Percentiles rank a stretch among this genome's conserved stretches.
phyloP scores from a whole-genome alignment of 2,113 vertebrate genomes.

The Crotalus helleri region DNA sequence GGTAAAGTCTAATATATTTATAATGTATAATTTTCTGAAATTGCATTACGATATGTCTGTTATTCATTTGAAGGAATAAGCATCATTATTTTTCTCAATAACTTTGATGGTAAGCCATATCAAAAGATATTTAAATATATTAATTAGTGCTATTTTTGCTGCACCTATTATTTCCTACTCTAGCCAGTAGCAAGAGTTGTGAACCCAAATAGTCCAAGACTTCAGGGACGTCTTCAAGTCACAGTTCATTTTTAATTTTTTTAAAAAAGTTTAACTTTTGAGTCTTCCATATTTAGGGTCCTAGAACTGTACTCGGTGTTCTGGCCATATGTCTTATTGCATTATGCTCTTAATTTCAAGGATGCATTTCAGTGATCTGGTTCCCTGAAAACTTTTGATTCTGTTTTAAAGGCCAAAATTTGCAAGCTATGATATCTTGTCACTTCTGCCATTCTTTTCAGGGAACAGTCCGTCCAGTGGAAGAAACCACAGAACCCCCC shows the following conservation, averaged over 20 bases:
- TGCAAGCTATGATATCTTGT: not conserved
- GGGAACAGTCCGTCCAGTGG: slow-evolving; percentile 59
- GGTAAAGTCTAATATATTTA: slow-evolving; percentile 52
- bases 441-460: slow-evolving; percentile 32
- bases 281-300: not conserved
- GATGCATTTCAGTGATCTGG: not conserved
- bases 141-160: not conserved
- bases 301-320: not conserved
- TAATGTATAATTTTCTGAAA: not conserved
- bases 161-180: not conserved
- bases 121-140: not conserved
- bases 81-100: not conserved
- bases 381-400: not conserved
- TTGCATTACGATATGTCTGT: not conserved
- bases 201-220: not conserved
- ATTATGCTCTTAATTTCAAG: not conserved
- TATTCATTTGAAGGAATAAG: not conserved
- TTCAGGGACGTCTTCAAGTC: not conserved
- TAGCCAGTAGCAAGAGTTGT: not conserved
- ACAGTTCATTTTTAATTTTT: not conserved
- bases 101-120: not conserved
- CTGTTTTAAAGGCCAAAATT: not conserved
- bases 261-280: not conserved
- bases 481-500: slow-evolving; percentile 34
- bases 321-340: not conserved